phyloP scores from a whole-genome alignment of 1,140 invertebrate species.

The Antheraea mylitta region DNA sequence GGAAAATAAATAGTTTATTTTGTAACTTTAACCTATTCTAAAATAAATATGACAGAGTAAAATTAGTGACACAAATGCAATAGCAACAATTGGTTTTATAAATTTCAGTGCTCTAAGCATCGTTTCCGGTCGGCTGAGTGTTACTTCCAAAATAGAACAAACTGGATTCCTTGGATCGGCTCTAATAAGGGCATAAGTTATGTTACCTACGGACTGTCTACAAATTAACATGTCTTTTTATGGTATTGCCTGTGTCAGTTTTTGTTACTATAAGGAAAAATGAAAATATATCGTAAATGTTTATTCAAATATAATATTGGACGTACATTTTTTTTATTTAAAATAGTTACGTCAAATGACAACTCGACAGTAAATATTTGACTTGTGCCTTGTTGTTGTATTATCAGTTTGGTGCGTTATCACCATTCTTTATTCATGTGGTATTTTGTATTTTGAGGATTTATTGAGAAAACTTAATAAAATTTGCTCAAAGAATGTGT shows the following conservation, averaged over 20 bases:
- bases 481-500: too few relatives aligned
- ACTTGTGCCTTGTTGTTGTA: neutral
- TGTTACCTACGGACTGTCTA: neutral
- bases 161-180: neutral
- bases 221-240: conserved; percentile 1
- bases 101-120: neutral
- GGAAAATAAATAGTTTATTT: too few relatives aligned
- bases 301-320: neutral
- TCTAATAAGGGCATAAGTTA: neutral
- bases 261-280: neutral
- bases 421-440: too few relatives aligned
- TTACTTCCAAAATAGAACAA: neutral
- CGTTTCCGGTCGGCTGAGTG: neutral
- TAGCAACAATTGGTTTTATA: neutral
- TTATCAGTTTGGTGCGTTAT: neutral
- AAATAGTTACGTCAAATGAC: neutral
- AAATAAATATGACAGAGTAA: neutral
- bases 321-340: neutral
- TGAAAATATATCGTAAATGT: neutral
- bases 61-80: neutral
- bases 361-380: neutral
- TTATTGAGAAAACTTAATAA: too few relatives aligned
- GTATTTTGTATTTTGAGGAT: too few relatives aligned
- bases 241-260: neutral
- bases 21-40: neutral